Conservation (phyloP, 2,113 vertebrate genomes). For the Aegotheles bennettii region DNA sequence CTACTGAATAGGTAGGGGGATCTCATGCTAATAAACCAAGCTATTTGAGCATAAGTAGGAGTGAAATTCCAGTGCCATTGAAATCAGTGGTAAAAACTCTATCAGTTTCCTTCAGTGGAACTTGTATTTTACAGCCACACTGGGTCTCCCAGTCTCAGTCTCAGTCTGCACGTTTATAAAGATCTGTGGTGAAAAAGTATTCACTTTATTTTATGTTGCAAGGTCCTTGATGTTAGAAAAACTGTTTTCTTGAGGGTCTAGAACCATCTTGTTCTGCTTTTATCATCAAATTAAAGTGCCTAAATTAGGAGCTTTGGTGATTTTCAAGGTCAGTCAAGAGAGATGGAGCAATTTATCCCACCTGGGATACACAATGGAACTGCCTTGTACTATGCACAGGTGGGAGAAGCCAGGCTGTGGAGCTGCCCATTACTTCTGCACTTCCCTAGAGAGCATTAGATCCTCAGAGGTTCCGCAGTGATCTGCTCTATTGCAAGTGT, state of each 20-base stretch:
- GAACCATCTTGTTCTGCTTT: not conserved
- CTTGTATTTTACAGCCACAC: not conserved
- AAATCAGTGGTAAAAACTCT: not conserved
- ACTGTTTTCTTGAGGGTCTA: not conserved
- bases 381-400: not conserved
- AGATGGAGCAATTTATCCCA: not conserved
- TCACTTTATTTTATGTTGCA: not conserved
- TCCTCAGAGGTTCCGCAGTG: not conserved
- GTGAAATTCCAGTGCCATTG: not conserved
- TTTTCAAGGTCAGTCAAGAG: not conserved
- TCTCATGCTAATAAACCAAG: not conserved
- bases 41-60: not conserved
- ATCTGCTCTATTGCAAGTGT: fast-evolving
- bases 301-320: not conserved
- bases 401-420: not conserved
- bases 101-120: not conserved
- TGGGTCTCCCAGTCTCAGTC: not conserved
- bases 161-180: not conserved
- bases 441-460: not conserved
- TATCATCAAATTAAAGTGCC: not conserved
- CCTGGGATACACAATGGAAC: not conserved
- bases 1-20: not conserved
- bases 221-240: not conserved
- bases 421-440: not conserved
- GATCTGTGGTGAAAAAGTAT: not conserved